These are phyloP conservation scores for Apis dorsata DNA, from an alignment of 1,140 invertebrate genomes.

Conservation along the genomic window DNA sequence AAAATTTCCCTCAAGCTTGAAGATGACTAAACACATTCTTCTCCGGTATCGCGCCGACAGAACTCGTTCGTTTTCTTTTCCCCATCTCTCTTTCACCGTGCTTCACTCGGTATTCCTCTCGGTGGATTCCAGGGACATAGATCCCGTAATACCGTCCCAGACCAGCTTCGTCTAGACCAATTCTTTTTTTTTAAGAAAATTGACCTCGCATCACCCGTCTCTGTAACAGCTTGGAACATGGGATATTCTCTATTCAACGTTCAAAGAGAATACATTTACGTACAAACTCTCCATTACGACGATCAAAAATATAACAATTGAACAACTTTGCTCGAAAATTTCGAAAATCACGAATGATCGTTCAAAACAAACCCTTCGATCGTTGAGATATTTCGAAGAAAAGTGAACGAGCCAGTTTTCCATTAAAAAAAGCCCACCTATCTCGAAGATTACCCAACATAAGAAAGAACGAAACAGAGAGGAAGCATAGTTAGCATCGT, in stretches of 20 bases:
- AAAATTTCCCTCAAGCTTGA: conserved; percentile 11
- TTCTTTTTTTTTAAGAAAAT: conserved; percentile 9
- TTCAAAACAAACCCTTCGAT: no score
- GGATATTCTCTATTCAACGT: no score
- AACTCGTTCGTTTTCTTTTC: conserved; percentile 29
- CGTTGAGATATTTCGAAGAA: background rate
- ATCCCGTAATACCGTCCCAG: background rate
- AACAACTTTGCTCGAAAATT: no score
- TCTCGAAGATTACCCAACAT: background rate
- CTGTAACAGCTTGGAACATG: background rate
- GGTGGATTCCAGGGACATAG: conserved; percentile 5
- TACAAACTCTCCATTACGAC: no score
- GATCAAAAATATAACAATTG: no score
- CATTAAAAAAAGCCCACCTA: background rate
- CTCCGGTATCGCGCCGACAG: conserved; percentile 19
- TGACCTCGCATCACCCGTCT: background rate
- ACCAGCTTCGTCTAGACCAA: conserved; percentile 3
- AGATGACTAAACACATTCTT: conserved; percentile 41
- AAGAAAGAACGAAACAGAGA: background rate
- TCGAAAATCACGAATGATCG: no score
- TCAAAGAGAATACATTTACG: no score
- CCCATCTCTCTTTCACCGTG: background rate
- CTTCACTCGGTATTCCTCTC: no score
- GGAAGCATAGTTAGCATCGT: background rate
- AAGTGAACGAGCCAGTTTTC: background rate